Percentiles rank a stretch among this genome's conserved stretches.
Evolutionary conservation across 2,888 invertebrate genomes (phyloP).

Genomic region (Erebia ligea): DNA sequence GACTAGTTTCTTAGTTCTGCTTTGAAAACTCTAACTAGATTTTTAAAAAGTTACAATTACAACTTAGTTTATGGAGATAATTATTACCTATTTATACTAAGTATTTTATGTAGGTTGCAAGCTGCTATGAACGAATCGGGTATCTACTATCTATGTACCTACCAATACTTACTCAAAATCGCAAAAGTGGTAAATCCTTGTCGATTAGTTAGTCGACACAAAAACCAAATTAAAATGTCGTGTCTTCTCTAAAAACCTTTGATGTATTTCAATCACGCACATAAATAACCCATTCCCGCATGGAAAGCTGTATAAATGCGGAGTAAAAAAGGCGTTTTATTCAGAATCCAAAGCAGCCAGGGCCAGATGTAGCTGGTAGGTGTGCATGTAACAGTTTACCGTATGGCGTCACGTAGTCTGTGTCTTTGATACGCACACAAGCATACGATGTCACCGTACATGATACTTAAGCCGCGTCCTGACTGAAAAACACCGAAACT

Average conservation of each 20-base stretch:
- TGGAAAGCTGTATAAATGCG: slow-evolving; percentile 12
- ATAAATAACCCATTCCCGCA: slow-evolving; percentile 3
- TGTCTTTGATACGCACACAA: slow-evolving; percentile 33
- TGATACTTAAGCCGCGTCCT: slow-evolving; percentile 7
- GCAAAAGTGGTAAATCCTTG: no score
- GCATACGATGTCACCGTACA: slow-evolving; percentile 15
- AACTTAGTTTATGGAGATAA: no score
- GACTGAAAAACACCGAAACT: background rate
- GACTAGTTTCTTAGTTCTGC: no score
- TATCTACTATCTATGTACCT: no score
- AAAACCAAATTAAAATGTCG: no score
- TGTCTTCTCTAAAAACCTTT: background rate
- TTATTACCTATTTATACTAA: no score
- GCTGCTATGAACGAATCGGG: no score
- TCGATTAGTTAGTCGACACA: no score
- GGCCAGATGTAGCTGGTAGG: slow-evolving; percentile 16
- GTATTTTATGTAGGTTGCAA: no score
- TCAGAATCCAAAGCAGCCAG: slow-evolving; percentile 9
- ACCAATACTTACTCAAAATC: no score
- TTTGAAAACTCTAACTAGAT: no score
- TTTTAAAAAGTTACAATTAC: no score
- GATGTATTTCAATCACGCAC: slow-evolving; percentile 6
- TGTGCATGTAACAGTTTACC: slow-evolving; percentile 34
- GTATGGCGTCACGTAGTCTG: slow-evolving; percentile 66
- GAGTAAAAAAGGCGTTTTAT: slow-evolving; percentile 15